Evolutionary conservation across 1,140 invertebrate species (phyloP), one percentile per base, ranked within the genome.

Genomic region (Bradynema listronoti): DNA sequence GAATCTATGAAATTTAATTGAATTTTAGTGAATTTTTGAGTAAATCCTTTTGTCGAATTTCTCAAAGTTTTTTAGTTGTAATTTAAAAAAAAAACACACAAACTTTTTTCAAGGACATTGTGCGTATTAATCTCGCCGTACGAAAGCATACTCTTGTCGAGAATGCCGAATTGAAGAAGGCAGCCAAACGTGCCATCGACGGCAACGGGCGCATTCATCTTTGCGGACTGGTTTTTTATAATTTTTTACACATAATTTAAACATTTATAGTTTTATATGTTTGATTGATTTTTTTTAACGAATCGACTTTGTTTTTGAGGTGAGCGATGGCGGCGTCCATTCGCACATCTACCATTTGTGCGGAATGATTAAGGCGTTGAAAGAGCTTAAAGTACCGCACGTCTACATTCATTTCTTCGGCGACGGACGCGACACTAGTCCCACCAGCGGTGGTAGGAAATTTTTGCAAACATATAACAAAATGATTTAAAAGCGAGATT

Each of bases 311-410:
- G n/a, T n/a, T n/a, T 33, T 32, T 6, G 51, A 75, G 72, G 69
- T 81, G n/a, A 80, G 79, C 51, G 80, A 83, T 65, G 81, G 81
- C 32, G 81, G 81, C 30, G 81, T 82, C 41, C 81, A 82, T 62
- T 79, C 78, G 14, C 82, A 83, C 65, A 82, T 82, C 47, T 66
- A 82, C 6, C 81, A 82, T 63, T 63, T 83, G 16, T 79, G 79
- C 50, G 69, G 77, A n/a, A 51, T 83, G 0, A 34, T 80, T 6
- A 75, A 79, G 53, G 75, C 68, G n/a, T 72, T 78, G 24, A 80
- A 82, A 56, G 45, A 65, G 29, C 59, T 79, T 4, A 65, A 66
- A 11, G 80, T 83, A 11, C 80, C 79, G 3, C 75, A 83, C 16
- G 66, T 78, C 19, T 82, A 68, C 45, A 58, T 82, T 25, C 82